Conservation (phyloP, 2,888 invertebrate genomes). For the Siphlonurus alternatus region DNA sequence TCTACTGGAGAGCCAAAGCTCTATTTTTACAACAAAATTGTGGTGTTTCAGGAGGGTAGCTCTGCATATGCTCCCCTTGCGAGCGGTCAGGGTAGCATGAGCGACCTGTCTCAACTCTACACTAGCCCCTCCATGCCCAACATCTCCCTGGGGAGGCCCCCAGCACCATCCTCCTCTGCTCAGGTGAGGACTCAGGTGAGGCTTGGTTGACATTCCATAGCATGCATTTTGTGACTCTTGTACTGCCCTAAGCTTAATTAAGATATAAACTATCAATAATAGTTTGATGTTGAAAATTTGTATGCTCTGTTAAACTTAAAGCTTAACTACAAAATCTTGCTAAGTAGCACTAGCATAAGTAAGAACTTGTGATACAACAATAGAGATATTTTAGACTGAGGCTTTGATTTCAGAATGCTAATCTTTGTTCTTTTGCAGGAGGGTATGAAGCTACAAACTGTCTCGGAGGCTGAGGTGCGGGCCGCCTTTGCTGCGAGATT, state of each 20-base stretch:
- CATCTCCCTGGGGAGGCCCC: slow-evolving; percentile 80
- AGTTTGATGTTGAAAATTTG: too few relatives aligned
- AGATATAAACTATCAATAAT: too few relatives aligned
- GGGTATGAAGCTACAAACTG: slow-evolving; percentile 35
- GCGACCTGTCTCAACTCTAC: slow-evolving; percentile 57
- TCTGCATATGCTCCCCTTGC: slow-evolving; percentile 35
- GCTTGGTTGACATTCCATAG: too few relatives aligned
- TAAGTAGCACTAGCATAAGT: too few relatives aligned
- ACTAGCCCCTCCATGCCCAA: slow-evolving; percentile 95
- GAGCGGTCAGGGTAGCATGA: slow-evolving; percentile 45
- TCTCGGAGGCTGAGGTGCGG: slow-evolving; percentile 64
- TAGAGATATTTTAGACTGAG: too few relatives aligned
- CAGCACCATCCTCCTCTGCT: slow-evolving; percentile 30
- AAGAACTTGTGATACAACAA: too few relatives aligned
- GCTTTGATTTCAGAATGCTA: too few relatives aligned
- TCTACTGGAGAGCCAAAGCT: too few relatives aligned
- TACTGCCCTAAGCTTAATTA: too few relatives aligned
- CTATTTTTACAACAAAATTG: not conserved
- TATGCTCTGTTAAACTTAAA: too few relatives aligned
- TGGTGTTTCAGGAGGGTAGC: slow-evolving; percentile 48
- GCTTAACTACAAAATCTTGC: too few relatives aligned
- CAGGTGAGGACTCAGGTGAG: slow-evolving; percentile 20
- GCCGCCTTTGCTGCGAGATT: slow-evolving; percentile 48
- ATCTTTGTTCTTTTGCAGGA: slow-evolving; percentile 22
- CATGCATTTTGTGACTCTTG: too few relatives aligned